Evolutionary conservation across 2,888 invertebrate genomes (phyloP).

Genomic region (Taphrorychus bicolor): DNA sequence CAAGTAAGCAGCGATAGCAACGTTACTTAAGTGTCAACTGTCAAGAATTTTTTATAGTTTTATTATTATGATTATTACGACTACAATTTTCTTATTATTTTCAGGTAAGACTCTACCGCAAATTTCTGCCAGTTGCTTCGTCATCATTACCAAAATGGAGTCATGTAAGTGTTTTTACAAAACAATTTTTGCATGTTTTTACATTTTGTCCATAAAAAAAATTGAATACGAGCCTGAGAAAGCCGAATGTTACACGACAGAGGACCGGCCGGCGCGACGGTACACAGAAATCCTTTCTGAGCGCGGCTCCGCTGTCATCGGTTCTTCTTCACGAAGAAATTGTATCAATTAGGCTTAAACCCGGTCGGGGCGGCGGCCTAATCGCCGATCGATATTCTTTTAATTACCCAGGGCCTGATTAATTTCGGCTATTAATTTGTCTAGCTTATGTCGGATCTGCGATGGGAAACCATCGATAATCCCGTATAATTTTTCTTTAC

Average conservation of each 20-base stretch:
- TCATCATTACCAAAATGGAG: no score
- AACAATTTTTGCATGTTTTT: no score
- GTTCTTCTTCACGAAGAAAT: slow-evolving; percentile 49
- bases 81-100: no score
- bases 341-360: slow-evolving; percentile 56
- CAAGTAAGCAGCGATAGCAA: no score
- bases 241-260: neutral
- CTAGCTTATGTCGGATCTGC: slow-evolving; percentile 35
- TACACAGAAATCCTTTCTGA: slow-evolving; percentile 62
- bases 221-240: neutral
- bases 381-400: slow-evolving; percentile 32
- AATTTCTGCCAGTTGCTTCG: no score
- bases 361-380: slow-evolving; percentile 9
- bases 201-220: neutral
- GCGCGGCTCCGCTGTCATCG: slow-evolving; percentile 55
- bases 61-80: no score
- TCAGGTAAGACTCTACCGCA: no score
- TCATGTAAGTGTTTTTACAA: no score
- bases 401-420: slow-evolving; percentile 32
- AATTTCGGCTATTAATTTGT: slow-evolving; percentile 38
- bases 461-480: slow-evolving; percentile 27
- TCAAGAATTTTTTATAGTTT: no score
- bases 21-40: no score
- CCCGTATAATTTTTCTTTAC: no score
- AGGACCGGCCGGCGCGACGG: slow-evolving; percentile 51